A percentile compares a stretch with the other conserved stretches of the same genome.
These are phyloP conservation scores for Nipponia nippon DNA, from an alignment of 2,113 vertebrate species.

Conservation along the genomic window DNA sequence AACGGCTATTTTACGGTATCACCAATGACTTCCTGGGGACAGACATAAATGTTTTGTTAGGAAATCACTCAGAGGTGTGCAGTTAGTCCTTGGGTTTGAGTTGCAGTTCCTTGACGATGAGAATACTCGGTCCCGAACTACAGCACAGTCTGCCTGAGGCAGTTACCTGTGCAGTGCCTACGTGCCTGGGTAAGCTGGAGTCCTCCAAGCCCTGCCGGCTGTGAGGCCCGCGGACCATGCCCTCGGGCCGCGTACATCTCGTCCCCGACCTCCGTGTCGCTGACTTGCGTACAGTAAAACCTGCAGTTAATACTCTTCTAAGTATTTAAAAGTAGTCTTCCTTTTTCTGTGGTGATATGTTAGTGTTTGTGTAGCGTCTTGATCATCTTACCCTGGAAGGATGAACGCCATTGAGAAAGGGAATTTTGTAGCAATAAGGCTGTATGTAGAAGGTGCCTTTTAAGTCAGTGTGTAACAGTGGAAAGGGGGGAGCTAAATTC, in stretches of 20 bases:
- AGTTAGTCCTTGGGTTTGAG: neutral
- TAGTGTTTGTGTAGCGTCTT: neutral
- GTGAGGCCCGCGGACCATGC: accelerated
- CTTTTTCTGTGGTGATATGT: accelerated
- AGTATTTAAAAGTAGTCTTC: accelerated
- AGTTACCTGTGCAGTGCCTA: neutral
- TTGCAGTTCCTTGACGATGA: neutral
- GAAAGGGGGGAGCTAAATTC: neutral
- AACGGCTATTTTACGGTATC: neutral
- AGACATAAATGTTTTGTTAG: neutral
- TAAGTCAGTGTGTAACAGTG: accelerated
- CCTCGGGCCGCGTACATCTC: accelerated
- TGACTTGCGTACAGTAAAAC: neutral
- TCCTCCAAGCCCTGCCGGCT: neutral
- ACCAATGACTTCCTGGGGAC: neutral
- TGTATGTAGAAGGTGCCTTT: accelerated
- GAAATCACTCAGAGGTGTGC: accelerated
- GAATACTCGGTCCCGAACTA: accelerated
- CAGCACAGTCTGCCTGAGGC: accelerated
- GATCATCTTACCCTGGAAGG: accelerated
- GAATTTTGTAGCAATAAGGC: neutral
- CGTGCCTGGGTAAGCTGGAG: neutral
- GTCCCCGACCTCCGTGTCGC: accelerated
- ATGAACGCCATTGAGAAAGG: neutral
- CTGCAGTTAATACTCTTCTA: neutral